phyloP scores from a whole-genome alignment of 1,140 invertebrate species.

The Heliothis subflexa region DNA sequence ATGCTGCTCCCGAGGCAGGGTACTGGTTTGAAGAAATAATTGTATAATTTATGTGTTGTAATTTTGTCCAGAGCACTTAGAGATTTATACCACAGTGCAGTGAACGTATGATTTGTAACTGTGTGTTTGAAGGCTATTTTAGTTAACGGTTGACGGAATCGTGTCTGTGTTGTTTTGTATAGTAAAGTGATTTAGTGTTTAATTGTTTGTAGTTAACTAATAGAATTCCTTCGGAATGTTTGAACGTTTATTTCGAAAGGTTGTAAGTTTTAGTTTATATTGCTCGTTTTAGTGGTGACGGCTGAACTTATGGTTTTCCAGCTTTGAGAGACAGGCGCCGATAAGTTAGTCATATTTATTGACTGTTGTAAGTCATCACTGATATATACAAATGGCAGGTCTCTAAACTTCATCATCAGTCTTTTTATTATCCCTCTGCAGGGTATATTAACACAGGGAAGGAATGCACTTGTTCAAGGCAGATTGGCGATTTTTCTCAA shows the following conservation, averaged over 20 bases:
- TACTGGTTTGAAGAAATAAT: slow-evolving; percentile 51
- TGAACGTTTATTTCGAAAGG: not conserved
- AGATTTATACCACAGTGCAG: slow-evolving; percentile 45
- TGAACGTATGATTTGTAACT: slow-evolving; percentile 42
- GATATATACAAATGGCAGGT: no score
- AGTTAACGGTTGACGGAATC: slow-evolving; percentile 29
- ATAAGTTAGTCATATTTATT: no score
- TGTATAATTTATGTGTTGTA: slow-evolving; percentile 57
- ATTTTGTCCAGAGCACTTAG: slow-evolving; percentile 50
- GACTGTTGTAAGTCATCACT: no score
- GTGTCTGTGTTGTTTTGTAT: slow-evolving; percentile 10
- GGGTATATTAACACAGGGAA: no score
- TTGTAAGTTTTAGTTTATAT: not conserved
- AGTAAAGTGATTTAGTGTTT: slow-evolving; percentile 17
- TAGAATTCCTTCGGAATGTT: slow-evolving; percentile 11
- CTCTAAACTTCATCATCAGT: no score
- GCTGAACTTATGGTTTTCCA: no score
- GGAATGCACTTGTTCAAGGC: no score
- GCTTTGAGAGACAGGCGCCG: no score
- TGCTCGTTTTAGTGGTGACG: no score
- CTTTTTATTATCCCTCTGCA: no score
- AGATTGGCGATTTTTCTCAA: no score
- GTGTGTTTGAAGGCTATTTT: slow-evolving; percentile 26
- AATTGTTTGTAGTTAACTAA: slow-evolving; percentile 17
- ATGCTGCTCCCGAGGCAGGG: slow-evolving; percentile 51